phyloP scores from a whole-genome alignment of 1,140 invertebrate species.

The Dufourea novaeangliae region DNA sequence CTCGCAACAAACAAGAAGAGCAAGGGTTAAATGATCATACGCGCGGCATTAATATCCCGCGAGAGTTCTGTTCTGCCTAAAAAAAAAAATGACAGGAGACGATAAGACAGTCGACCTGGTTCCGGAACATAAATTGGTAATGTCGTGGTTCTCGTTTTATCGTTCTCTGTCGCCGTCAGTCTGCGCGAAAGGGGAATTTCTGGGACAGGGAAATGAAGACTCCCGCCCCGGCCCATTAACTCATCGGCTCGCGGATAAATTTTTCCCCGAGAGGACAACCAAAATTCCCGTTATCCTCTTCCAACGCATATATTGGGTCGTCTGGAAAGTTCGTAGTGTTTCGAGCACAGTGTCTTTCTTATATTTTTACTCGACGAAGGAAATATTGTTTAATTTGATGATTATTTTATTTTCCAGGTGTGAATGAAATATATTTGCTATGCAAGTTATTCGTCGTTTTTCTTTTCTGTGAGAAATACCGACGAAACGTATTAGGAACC shows the following conservation, averaged over 20 bases:
- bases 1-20: too few relatives aligned
- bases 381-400: too few relatives aligned
- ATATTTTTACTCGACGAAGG: too few relatives aligned
- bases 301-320: neutral
- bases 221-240: conserved; percentile 3
- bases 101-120: neutral
- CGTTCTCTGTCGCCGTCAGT: neutral
- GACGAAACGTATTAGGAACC: too few relatives aligned
- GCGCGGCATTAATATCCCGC: too few relatives aligned
- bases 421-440: too few relatives aligned
- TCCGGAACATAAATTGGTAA: conserved; percentile 16
- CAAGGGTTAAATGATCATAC: too few relatives aligned
- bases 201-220: neutral
- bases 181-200: neutral
- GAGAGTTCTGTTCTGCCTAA: neutral
- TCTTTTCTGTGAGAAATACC: too few relatives aligned
- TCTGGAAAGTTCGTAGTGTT: too few relatives aligned
- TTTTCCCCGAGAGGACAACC: neutral
- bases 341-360: too few relatives aligned
- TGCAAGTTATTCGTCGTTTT: too few relatives aligned
- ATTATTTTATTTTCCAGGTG: too few relatives aligned
- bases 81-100: neutral
- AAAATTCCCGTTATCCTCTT: neutral
- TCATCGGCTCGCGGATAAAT: conserved; percentile 2
- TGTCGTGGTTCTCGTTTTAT: conserved; percentile 15